Evolutionary conservation across 2,888 invertebrate genomes (phyloP), one percentile per base, ranked within the genome.

Genomic region (Thecocarcelia acutangulata): DNA sequence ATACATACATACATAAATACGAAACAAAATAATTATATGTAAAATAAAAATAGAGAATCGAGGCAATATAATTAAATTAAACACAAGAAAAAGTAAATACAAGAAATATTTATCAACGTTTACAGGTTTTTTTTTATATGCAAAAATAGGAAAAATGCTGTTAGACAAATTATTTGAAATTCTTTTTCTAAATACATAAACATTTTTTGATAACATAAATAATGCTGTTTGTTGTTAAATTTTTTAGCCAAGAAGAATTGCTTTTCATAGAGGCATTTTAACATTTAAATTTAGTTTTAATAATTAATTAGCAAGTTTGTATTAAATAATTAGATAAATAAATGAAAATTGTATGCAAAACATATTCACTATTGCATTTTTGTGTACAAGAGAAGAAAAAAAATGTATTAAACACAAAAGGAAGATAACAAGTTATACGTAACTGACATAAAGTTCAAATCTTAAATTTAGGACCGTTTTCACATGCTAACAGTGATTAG

Each of bases 81-180:
- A 73, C 48, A 81, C 72, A 78, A 17, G 54, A 59, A 73, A 72
- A 70, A 58, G 42, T 52, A 64, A 68, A 37, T 56, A 24, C 40
- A 61, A 72, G 28, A 63, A 19, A 69, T 37, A 37, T 37, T 75
- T n/a, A n/a, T n/a, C 70, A 82, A 82, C 59, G 44, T 59, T 58
- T 69, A 76, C 59, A 24, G 12, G 24, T 44, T 58, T 74, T 61
- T 52, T 61, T n/a, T n/a, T n/a, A n/a, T 40, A 66, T 66, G 58
- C 58, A 76, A 56, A 46, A 37, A 56, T 28, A 54, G 21, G 44
- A 56, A 44, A 72, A 75, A 88, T 87, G 88, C 87, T 86, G 88
- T 87, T 87, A 87, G 86, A 86, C 85, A 87, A 83, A 78, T 68
- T 78, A 80, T 28, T 64, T 73, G 28, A 78, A 83, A 24, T 84